Conservation (phyloP, 2,113 vertebrate species). For the Leptobrachium ailaonicum region DNA sequence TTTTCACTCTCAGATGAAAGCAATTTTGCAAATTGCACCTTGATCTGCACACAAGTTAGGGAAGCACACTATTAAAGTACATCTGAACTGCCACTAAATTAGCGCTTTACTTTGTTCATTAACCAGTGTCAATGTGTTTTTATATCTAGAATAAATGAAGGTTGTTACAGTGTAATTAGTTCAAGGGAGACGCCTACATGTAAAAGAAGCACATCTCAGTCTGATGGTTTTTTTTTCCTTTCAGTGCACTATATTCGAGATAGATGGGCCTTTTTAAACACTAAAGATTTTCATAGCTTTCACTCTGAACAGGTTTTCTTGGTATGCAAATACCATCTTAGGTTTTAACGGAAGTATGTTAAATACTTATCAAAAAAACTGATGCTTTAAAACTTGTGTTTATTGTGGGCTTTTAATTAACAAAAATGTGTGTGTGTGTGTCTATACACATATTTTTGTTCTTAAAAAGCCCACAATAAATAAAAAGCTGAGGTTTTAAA, state of each 20-base stretch:
- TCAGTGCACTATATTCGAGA: slow-evolving; percentile 4
- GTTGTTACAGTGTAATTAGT: neutral
- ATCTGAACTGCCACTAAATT: neutral
- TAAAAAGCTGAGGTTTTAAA: too few species aligned
- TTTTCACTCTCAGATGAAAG: too few species aligned
- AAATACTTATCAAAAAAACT: neutral
- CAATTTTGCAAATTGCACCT: too few species aligned
- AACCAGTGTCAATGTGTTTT: neutral
- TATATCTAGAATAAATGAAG: neutral
- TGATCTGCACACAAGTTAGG: neutral
- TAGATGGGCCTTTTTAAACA: neutral
- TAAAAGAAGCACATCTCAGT: neutral
- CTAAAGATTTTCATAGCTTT: neutral
- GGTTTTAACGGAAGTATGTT: neutral
- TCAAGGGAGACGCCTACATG: neutral
- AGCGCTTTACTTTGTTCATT: neutral
- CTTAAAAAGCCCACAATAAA: too few species aligned
- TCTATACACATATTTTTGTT: too few species aligned
- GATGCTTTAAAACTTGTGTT: too few species aligned
- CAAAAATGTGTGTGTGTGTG: too few species aligned
- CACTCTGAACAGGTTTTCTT: neutral
- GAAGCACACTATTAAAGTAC: neutral
- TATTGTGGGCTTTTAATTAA: too few species aligned
- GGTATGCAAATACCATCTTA: neutral
- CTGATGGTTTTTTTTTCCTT: neutral